Percentiles rank a stretch among this genome's conserved stretches.
Conservation (phyloP, 35 echinoderm and acorn worm genomes). For the Patiria miniata region DNA sequence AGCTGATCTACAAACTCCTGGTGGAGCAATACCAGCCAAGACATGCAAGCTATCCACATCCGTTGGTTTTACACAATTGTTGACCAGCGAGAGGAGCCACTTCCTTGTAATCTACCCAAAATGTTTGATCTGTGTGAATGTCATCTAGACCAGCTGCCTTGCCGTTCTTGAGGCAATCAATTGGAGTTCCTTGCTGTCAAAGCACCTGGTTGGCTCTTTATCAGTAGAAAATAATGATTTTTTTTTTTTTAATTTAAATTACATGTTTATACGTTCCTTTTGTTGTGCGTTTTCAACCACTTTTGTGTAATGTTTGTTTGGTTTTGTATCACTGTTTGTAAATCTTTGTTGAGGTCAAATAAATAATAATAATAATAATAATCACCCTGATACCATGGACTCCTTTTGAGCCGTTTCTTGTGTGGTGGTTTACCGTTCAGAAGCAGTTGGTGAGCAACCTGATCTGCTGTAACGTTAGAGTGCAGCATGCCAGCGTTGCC, state of each 20-base stretch:
- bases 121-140: slow-evolving; percentile 30
- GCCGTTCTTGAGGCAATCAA: slow-evolving; percentile 26
- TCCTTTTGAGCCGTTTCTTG: neutral
- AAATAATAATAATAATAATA: no score
- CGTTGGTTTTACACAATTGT: neutral
- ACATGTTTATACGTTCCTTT: no score
- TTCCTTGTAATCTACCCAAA: neutral
- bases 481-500: neutral
- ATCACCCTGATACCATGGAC: slow-evolving; percentile 2
- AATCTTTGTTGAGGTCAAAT: no score
- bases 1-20: no score
- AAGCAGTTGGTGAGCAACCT: slow-evolving; percentile 45
- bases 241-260: no score
- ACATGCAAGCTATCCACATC: neutral
- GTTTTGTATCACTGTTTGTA: no score
- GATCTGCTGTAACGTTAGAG: slow-evolving; percentile 30
- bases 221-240: no score
- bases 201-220: neutral
- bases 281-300: no score
- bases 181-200: neutral
- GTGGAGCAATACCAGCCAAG: no score
- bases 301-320: no score
- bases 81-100: slow-evolving; percentile 18
- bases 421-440: slow-evolving; percentile 21
- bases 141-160: slow-evolving; percentile 38